Conservation (phyloP, 2,113 vertebrate genomes). For the Cyprinodon tularosa region DNA sequence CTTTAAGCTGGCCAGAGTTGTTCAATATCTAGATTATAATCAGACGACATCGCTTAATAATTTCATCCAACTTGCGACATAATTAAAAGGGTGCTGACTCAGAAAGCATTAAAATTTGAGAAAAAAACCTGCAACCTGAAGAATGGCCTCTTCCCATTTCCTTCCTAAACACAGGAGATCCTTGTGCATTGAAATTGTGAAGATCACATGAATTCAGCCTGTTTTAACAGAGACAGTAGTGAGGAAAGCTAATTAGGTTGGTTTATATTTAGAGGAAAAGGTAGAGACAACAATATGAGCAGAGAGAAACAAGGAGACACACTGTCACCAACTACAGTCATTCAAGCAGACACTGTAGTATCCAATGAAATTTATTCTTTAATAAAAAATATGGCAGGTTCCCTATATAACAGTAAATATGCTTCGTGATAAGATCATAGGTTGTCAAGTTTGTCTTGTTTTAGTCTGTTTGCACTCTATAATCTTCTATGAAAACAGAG, state of each 20-base stretch:
- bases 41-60: not conserved
- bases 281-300: constrained; percentile 51
- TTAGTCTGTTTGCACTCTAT: constrained; percentile 40
- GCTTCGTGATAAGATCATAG: constrained; percentile 27
- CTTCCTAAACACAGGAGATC: constrained; percentile 62
- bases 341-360: constrained; percentile 14
- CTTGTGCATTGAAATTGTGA: constrained; percentile 52
- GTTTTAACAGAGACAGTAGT: constrained; percentile 60
- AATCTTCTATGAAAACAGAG: constrained; percentile 61
- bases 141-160: not conserved
- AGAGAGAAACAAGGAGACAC: constrained; percentile 20
- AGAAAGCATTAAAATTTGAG: not conserved
- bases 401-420: not conserved
- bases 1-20: constrained; percentile 20
- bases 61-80: not conserved
- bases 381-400: not conserved
- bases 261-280: constrained; percentile 65
- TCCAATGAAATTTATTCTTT: constrained; percentile 1
- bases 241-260: constrained; percentile 65
- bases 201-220: constrained; percentile 50
- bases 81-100: not conserved
- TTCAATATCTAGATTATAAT: not conserved
- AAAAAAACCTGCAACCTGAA: not conserved
- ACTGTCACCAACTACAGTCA: constrained; percentile 22
- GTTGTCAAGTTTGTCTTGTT: constrained; percentile 50